Evolutionary conservation across 2,113 vertebrate genomes (phyloP).

Genomic region (Lepisosteus oculatus): DNA sequence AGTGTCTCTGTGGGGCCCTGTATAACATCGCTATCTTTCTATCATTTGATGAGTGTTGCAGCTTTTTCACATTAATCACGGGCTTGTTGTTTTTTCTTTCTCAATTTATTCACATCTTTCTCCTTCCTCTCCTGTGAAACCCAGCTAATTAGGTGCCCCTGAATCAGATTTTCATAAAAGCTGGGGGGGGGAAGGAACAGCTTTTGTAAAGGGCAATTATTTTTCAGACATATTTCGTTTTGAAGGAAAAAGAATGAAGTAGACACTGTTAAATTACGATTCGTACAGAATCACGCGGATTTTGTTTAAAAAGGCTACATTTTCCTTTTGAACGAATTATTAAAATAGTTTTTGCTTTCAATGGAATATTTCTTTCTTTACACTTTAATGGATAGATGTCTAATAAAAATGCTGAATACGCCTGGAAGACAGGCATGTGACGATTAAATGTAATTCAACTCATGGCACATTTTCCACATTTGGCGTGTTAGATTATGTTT

Average conservation of each 20-base stretch:
- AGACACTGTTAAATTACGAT: constrained; percentile 40
- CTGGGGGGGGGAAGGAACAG: constrained; percentile 35
- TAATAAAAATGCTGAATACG: no score
- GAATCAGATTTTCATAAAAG: constrained; percentile 71
- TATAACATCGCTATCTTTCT: constrained; percentile 25
- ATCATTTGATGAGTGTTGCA: constrained; percentile 56
- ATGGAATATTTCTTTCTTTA: no score
- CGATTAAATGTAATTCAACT: no score
- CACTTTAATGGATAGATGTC: no score
- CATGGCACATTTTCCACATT: no score
- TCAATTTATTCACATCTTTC: constrained; percentile 69
- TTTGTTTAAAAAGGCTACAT: no score
- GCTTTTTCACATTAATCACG: constrained; percentile 71
- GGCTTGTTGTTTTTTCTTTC: constrained; percentile 60
- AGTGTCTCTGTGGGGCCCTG: background rate
- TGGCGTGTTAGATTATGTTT: no score
- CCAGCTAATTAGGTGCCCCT: constrained; percentile 71
- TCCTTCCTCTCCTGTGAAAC: constrained; percentile 68
- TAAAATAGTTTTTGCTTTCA: no score
- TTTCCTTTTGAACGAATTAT: no score
- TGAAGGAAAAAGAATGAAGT: constrained; percentile 58
- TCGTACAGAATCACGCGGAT: no score
- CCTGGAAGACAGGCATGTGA: no score
- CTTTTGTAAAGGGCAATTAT: constrained; percentile 59
- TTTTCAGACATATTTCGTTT: constrained; percentile 52